A percentile compares a stretch with the other conserved stretches of the same genome.
These are phyloP conservation scores for Peromyscus attwateri DNA, from an alignment of 2,797 vertebrate species.

Conservation along the genomic window DNA sequence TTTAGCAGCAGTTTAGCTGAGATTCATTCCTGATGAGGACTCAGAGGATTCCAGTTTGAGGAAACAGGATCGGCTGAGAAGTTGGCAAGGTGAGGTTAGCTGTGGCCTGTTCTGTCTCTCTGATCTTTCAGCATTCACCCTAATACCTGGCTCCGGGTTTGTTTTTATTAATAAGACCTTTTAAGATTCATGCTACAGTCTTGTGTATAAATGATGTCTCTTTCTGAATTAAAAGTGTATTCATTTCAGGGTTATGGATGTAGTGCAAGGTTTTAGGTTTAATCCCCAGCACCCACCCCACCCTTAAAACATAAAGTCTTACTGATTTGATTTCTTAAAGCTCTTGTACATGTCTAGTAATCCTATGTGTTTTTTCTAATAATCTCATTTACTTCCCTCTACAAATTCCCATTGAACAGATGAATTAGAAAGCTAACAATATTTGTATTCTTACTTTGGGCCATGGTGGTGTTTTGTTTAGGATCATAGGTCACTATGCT, in stretches of 20 bases:
- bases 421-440: constrained; percentile 44
- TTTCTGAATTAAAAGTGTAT: constrained; percentile 5
- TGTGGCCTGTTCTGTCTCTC: too few relatives aligned
- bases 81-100: too few relatives aligned
- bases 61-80: too few relatives aligned
- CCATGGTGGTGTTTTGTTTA: constrained; percentile 34
- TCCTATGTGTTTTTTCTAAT: neutral
- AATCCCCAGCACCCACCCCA: neutral
- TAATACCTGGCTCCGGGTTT: too few relatives aligned
- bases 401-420: constrained; percentile 24
- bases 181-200: neutral
- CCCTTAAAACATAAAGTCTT: neutral
- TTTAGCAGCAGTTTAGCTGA: too few relatives aligned
- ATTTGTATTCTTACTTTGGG: constrained; percentile 30
- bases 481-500: neutral
- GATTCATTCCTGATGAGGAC: too few relatives aligned
- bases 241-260: neutral
- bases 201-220: constrained; percentile 9
- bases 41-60: too few relatives aligned
- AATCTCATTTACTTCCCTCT: constrained; percentile 30
- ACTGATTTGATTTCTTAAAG: neutral
- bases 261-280: neutral
- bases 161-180: too few relatives aligned
- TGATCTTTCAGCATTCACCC: too few relatives aligned
- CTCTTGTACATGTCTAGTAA: constrained; percentile 31